phyloP scores from a whole-genome alignment of 2,113 vertebrate genomes.

The Dasypus novemcinctus region DNA sequence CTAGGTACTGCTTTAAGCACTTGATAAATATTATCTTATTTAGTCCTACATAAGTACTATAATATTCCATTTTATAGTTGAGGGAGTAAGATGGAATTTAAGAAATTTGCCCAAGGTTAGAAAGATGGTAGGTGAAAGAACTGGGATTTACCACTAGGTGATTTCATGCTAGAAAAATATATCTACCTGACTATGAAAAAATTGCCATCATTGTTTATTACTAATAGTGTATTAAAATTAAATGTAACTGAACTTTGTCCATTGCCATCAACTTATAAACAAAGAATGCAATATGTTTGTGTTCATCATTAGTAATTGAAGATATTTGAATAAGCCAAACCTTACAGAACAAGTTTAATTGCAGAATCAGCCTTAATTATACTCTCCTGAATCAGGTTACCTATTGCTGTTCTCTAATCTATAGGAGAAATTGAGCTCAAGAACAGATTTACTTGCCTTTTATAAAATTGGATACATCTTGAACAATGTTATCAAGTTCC shows the following conservation, averaged over 20 bases:
- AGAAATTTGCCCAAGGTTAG: not conserved
- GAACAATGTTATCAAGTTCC: not conserved
- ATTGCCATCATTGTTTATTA: not conserved
- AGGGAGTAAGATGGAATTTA: not conserved
- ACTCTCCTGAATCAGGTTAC: not conserved
- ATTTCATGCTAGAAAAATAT: not conserved
- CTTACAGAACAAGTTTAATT: constrained; percentile 7
- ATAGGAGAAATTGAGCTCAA: not conserved
- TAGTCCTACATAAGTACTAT: not conserved
- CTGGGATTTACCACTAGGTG: not conserved
- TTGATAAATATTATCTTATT: not conserved
- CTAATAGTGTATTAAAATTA: constrained; percentile 36
- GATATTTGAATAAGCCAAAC: not conserved
- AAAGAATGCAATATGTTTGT: not conserved
- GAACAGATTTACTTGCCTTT: not conserved
- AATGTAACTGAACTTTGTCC: not conserved
- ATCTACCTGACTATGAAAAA: not conserved
- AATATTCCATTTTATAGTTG: not conserved
- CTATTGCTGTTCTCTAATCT: constrained; percentile 6
- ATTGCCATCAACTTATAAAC: not conserved
- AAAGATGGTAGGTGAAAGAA: not conserved
- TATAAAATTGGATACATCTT: not conserved
- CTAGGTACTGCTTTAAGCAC: not conserved
- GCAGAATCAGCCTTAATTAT: constrained; percentile 1
- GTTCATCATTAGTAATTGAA: not conserved